phyloP scores from a whole-genome alignment of 2,113 vertebrate species.

The Garra rufa region DNA sequence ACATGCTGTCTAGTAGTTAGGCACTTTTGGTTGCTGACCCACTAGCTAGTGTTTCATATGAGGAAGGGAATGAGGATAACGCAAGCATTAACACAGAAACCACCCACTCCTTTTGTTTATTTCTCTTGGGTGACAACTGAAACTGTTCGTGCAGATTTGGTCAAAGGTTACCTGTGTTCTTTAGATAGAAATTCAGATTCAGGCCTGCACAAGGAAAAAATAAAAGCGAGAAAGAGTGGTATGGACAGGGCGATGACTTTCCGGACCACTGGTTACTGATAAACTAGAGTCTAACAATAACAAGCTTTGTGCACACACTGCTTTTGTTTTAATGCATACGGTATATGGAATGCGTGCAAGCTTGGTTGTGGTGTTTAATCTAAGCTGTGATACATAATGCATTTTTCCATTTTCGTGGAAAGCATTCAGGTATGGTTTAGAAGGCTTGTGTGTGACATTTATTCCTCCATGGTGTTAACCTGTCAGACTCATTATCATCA shows the following conservation, averaged over 20 bases:
- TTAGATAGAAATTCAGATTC: background rate
- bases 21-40: background rate
- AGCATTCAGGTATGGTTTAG: background rate
- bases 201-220: background rate
- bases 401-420: background rate
- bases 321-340: conserved; percentile 48
- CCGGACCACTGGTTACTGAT: conserved; percentile 60
- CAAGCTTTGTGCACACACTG: conserved; percentile 59
- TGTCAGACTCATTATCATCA: conserved; percentile 4
- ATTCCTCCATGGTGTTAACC: conserved; percentile 3
- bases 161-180: conserved; percentile 19
- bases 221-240: background rate
- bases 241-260: conserved; percentile 46
- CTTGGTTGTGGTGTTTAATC: background rate
- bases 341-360: conserved; percentile 15
- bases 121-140: background rate
- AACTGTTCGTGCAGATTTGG: background rate
- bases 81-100: background rate
- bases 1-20: background rate
- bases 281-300: conserved; percentile 45
- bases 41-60: background rate
- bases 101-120: background rate
- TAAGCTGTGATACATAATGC: background rate
- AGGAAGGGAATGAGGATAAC: background rate
- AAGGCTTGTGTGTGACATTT: background rate